Evolutionary conservation across 2,888 invertebrate genomes (phyloP), one percentile per base, ranked within the genome.

Genomic region (Heliconius aoede): DNA sequence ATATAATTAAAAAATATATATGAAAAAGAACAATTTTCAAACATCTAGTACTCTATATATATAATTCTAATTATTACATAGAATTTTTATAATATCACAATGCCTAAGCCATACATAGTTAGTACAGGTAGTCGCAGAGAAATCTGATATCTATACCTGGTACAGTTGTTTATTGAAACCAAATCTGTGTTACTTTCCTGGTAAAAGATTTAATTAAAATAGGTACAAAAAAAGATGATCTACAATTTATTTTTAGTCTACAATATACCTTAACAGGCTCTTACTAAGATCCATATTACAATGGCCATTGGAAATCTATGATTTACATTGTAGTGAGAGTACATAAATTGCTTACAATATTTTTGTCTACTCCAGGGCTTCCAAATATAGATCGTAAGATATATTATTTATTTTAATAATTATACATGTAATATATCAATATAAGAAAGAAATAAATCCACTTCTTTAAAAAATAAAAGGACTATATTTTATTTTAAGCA

Each of bases 361-460:
- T 75, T n/a, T 71, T 58, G 76, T 68, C 72, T 76, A 72, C 72
- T 18, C 18, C 61, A 72, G 72, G 40, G 36, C 28, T 26, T 9
- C 26, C 40, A 72, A 72, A 28, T 36, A 13, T 21, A 24, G 8
- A 15, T 1, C 28, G 1, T 13, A 58, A 60, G 1, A 1, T 26
- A 24, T n/a, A 55, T 55, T 55, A n/a, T 55, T 55, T 9, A 7
- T 7, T 21, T 46, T 7, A 21, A 21, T 46, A 46, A 46, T 46
- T 46, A 7, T 18, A 46, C 15, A 46, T 46, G 1, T 18, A 18
- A 46, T 21, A 21, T 3, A 40, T 40, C 40, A 18, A 46, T 18
- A 18, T 46, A 46, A 36, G 36, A 40, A 46, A 46, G n/a, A n/a
- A n/a, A n/a, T n/a, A n/a, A n/a, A n/a, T n/a, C n/a, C n/a, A n/a